These are phyloP conservation scores for Thunnus maccoyii DNA, from an alignment of 2,113 vertebrate genomes.

Conservation along the genomic window DNA sequence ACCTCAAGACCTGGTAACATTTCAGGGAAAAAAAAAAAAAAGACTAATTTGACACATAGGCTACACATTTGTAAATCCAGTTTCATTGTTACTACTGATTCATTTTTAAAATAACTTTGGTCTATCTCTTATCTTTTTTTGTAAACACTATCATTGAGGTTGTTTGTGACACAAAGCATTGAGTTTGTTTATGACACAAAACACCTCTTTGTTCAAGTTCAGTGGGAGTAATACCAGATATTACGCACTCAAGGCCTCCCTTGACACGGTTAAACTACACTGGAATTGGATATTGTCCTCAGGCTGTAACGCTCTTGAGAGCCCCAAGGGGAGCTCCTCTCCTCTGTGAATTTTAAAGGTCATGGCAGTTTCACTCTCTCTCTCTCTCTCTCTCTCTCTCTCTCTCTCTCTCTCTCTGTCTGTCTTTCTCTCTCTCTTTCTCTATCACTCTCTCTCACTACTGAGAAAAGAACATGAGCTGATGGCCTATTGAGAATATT, in stretches of 20 bases:
- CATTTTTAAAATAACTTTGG: too few species aligned
- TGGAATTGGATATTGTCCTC: slow-evolving; percentile 61
- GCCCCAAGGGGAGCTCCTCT: slow-evolving; percentile 64
- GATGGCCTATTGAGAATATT: slow-evolving; percentile 77
- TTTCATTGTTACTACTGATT: too few species aligned
- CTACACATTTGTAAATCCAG: too few species aligned
- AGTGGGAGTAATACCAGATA: slow-evolving; percentile 38
- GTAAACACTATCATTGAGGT: too few species aligned
- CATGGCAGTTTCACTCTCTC: slow-evolving; percentile 60
- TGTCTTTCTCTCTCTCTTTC: background rate
- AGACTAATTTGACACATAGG: too few species aligned
- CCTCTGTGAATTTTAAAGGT: slow-evolving; percentile 82
- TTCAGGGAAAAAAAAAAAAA: too few species aligned
- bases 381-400: slow-evolving; percentile 23
- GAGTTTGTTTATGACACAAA: slow-evolving; percentile 37
- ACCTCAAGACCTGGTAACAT: too few species aligned
- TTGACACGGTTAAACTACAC: slow-evolving; percentile 64
- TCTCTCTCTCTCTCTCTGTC: background rate
- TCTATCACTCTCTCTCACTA: slow-evolving; percentile 17
- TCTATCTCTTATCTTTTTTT: too few species aligned
- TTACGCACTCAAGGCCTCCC: slow-evolving; percentile 50
- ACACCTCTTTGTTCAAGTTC: slow-evolving; percentile 44
- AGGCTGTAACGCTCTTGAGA: slow-evolving; percentile 52
- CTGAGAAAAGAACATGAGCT: slow-evolving; percentile 73
- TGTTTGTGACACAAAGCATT: too few species aligned